phyloP scores from a whole-genome alignment of 2,888 invertebrate species.

The Orthosia cruda region DNA sequence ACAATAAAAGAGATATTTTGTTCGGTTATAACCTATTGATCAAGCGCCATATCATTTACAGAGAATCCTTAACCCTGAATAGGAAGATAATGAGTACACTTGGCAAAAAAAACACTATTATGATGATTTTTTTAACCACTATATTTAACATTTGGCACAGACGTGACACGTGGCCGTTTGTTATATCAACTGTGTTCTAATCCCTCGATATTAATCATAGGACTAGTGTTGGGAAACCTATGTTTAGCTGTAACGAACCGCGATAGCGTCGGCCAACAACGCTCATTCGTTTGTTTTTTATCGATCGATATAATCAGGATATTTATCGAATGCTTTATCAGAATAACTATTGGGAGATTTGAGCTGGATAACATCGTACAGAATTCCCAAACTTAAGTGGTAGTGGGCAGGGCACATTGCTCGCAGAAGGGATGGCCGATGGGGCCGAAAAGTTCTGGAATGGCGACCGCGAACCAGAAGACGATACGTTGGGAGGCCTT shows the following conservation, averaged over 20 bases:
- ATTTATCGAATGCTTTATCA: neutral
- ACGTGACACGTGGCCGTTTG: neutral
- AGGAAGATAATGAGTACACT: neutral
- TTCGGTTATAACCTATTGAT: neutral
- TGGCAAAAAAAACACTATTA: neutral
- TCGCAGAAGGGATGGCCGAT: no score
- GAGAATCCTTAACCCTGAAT: neutral
- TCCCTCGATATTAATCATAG: conserved; percentile 5
- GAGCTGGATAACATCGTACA: no score
- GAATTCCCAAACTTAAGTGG: no score
- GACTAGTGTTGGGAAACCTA: neutral
- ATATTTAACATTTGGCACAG: conserved; percentile 6
- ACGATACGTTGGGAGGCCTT: no score
- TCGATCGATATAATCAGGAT: conserved; percentile 7
- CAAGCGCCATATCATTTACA: conserved; percentile 2
- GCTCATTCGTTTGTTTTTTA: conserved; percentile 21
- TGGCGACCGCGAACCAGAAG: no score
- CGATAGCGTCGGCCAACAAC: conserved; percentile 39
- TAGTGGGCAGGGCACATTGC: no score
- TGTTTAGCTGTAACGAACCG: conserved; percentile 18
- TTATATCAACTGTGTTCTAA: neutral
- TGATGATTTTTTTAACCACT: neutral
- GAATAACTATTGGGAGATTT: neutral
- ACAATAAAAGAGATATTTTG: neutral
- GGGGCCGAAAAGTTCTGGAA: no score